These are phyloP conservation scores for Listronotus bonariensis DNA, from an alignment of 1,140 invertebrate genomes.

Conservation along the genomic window DNA sequence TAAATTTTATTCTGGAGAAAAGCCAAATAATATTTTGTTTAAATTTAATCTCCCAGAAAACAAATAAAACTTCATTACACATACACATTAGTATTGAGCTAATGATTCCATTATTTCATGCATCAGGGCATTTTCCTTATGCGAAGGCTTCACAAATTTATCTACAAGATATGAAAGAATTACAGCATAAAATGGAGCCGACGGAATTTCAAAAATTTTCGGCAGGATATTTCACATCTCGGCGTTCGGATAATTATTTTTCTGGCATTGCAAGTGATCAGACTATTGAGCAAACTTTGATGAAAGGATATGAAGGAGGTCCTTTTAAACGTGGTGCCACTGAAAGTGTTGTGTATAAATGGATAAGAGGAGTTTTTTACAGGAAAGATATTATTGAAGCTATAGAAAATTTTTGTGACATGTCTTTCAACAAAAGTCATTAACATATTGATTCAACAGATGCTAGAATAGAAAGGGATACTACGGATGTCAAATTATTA, in stretches of 20 bases:
- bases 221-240: slow-evolving; percentile 47
- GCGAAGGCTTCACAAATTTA: slow-evolving; percentile 53
- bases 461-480: slow-evolving; percentile 34
- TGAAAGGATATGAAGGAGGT: slow-evolving; percentile 26
- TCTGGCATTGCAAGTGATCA: slow-evolving; percentile 34
- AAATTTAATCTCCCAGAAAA: no score
- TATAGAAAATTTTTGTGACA: slow-evolving; percentile 40
- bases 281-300: slow-evolving; percentile 31
- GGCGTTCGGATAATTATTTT: slow-evolving; percentile 32
- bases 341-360: no score
- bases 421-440: slow-evolving; percentile 41
- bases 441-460: slow-evolving; percentile 27
- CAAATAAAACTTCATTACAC: no score
- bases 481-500: no score
- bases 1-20: no score
- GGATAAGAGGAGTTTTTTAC: slow-evolving; percentile 38
- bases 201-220: slow-evolving; percentile 47
- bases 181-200: slow-evolving; percentile 44
- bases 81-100: no score
- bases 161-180: slow-evolving; percentile 50
- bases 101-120: slow-evolving; percentile 58
- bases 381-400: slow-evolving; percentile 40
- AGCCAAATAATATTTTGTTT: no score
- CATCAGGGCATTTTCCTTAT: slow-evolving; percentile 52
- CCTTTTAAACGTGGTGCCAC: slow-evolving; percentile 24